Percentiles rank a stretch among this genome's conserved stretches.
Evolutionary conservation across 1,140 invertebrate genomes (phyloP).

Genomic region (Mizuhopecten yessoensis): DNA sequence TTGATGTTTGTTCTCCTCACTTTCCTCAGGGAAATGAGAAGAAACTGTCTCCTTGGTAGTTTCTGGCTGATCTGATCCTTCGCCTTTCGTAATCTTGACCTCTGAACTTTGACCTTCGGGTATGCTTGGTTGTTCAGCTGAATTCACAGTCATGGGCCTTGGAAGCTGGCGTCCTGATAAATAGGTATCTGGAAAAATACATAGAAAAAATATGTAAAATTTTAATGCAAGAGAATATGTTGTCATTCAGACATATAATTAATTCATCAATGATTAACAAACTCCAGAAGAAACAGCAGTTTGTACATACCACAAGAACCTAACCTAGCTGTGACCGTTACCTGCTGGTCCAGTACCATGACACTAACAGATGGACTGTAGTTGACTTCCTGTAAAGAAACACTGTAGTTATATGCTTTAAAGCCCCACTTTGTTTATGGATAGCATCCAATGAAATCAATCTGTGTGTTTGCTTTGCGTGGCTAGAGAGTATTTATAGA

Average conservation of each 20-base stretch:
- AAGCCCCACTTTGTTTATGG: neutral
- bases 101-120: slow-evolving; percentile 6
- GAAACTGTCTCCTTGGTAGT: neutral
- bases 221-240: neutral
- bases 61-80: neutral
- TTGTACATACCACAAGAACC: no score
- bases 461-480: slow-evolving; percentile 2
- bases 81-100: neutral
- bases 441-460: neutral
- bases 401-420: slow-evolving; percentile 34
- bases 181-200: slow-evolving; percentile 17
- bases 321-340: neutral
- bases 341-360: neutral
- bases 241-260: no score
- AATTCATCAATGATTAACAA: no score
- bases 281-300: no score
- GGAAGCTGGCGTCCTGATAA: neutral
- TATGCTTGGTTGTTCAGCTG: slow-evolving; percentile 21
- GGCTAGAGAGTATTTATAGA: slow-evolving; percentile 11
- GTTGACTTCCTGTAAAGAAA: neutral
- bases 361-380: neutral
- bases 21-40: neutral
- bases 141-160: slow-evolving; percentile 19
- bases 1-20: neutral
- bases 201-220: neutral